Base-by-base conservation (phyloP, 2,888 invertebrate genomes). In the Heliothis peltigera region DNA sequence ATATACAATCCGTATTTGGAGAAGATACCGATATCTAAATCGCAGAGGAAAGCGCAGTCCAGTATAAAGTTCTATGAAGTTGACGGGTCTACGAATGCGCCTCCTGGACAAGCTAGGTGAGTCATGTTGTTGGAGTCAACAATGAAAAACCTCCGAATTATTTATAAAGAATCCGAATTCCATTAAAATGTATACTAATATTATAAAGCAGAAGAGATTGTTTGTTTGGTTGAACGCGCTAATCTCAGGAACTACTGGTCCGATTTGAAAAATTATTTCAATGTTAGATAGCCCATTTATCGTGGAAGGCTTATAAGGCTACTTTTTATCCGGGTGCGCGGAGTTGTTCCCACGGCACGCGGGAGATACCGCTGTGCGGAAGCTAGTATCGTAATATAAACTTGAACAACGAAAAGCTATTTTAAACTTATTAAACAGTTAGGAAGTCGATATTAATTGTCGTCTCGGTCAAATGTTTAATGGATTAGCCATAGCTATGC, bases 11-110 rank as follows among this genome's bases (percentile, higher is more conserved):
- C 99, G 0, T 99, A 99, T 89, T 95, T 99, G 85, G 99, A 99
- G 88, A 96, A 98, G 73, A 96, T 98, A 83, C 98, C 98, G 0
- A 97, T 98, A 77, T 97, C 98, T 0, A 98, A 98, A 89, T 97
- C 97, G 0, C 96, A 96, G 79, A 97, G 98, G 88, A 97, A 97
- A 79, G 96, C 96, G 0, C 97, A 97, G 49, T 97, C 97, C 1
- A 98, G 98, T 89, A 98, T 99, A 87, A 99, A 99, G 91, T 98
- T 99, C 89, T 99, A 99, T 91, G 99, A 99, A 90, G 98, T 99
- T 7, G 99, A 99, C 87, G 98, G 97, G 5, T 96, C 97, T 0
- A 94, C 96, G 3, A 95, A 96, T 56, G 95, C 96, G 47, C 96
- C 97, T 94, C 81, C 97, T 61, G 97, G 97, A 64, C 97, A 97